These are phyloP conservation scores for Podargus strigoides DNA, from an alignment of 2,797 vertebrate species.

Conservation along the genomic window DNA sequence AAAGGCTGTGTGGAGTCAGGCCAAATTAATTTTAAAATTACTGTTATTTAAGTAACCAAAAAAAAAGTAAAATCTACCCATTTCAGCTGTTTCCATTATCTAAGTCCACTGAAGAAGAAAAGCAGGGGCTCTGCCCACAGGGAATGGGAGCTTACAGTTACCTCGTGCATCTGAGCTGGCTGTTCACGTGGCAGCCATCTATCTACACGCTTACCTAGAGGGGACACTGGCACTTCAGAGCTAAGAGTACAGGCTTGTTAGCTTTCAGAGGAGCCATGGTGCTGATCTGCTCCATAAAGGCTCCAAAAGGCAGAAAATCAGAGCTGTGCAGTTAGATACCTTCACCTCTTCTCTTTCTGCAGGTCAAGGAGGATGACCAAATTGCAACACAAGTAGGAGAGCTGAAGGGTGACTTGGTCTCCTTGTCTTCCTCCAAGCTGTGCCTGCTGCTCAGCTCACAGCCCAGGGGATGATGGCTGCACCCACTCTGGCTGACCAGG, in stretches of 20 bases:
- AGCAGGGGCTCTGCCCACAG: neutral
- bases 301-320: accelerated
- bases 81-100: neutral
- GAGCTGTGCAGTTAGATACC: neutral
- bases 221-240: neutral
- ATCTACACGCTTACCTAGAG: neutral
- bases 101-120: neutral
- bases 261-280: neutral
- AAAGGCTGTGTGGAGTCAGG: neutral
- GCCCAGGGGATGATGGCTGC: neutral
- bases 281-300: neutral
- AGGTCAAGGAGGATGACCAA: neutral
- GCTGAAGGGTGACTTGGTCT: too few relatives aligned
- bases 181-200: neutral
- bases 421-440: neutral
- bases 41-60: neutral
- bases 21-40: neutral
- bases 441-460: neutral
- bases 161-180: neutral
- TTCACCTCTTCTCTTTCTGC: neutral
- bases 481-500: accelerated
- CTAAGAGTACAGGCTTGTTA: neutral
- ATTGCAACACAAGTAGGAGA: accelerated
- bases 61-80: accelerated
- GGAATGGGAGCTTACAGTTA: neutral